Evolutionary conservation across 2,113 vertebrate species (phyloP).

Genomic region (Chaetodon trifascialis): DNA sequence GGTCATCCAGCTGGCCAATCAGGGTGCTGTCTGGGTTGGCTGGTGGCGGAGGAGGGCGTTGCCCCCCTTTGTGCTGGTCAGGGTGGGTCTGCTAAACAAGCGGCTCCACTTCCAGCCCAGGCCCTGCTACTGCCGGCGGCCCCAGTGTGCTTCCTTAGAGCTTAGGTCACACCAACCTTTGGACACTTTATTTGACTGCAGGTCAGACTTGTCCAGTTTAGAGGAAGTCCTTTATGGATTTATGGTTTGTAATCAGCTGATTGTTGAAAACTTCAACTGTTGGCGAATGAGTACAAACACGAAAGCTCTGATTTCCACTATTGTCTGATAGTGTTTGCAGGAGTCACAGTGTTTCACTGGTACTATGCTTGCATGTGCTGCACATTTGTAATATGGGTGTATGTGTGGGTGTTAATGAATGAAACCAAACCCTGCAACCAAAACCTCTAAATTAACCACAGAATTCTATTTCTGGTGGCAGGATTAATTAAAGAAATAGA

Average conservation of each 20-base stretch:
- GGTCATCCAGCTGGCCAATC: conserved; percentile 81
- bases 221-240: conserved; percentile 14
- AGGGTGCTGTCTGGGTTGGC: conserved; percentile 46
- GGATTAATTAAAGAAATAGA: conserved; percentile 47
- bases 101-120: conserved; percentile 64
- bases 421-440: conserved; percentile 23
- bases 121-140: conserved; percentile 35
- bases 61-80: conserved; percentile 74
- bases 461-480: conserved; percentile 24
- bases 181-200: conserved; percentile 5
- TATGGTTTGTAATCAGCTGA: not conserved
- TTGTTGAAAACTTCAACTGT: conserved; percentile 14
- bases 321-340: not conserved
- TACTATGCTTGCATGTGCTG: not conserved
- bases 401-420: conserved; percentile 30
- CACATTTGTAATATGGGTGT: conserved; percentile 5
- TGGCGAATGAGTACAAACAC: not conserved
- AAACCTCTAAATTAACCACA: conserved; percentile 19
- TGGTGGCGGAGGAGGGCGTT: conserved; percentile 67
- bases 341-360: not conserved
- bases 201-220: conserved; percentile 5
- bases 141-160: conserved; percentile 45
- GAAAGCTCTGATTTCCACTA: conserved; percentile 1
- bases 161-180: conserved; percentile 15
- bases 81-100: conserved; percentile 81